Evolutionary conservation across 1,140 invertebrate genomes (phyloP), one percentile per base, ranked within the genome.

Genomic region (Listronotus oregonensis): DNA sequence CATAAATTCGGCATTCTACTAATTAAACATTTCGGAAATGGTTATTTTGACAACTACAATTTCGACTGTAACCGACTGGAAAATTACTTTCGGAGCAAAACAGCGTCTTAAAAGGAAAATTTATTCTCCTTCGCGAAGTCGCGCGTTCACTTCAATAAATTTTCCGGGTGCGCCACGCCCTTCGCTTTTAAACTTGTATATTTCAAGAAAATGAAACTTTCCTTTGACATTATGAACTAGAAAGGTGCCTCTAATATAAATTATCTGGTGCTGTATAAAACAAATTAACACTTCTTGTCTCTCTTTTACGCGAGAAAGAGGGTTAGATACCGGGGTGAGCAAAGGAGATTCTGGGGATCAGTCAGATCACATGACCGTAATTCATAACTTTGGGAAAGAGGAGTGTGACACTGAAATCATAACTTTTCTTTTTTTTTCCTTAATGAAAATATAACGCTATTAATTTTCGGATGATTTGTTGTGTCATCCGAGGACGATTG

Each of bases 221-320:
- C 71, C 72, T 73, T 73, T 75, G 73, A 75, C 73, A 75, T 73
- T 73, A 75, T 75, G 73, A 75, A 73, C 73, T 75, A 73, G 70
- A 75, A 75, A 75, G 73, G 73, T 73, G 73, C 70, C 71, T 60
- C 71, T 72, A 73, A 75, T 75, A 75, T 75, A 75, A 75, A 75
- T 75, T 75, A 75, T 75, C 72, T 66, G 60, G 44, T 61, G 52
- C 46, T 63, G 65, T 67, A 64, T 69, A 72, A 73, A 75, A 75
- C 69, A 73, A 75, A 75, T 75, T 75, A 73, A 70, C 68, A 64
- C 64, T 31, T 63, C 27, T 8, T 32, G 42, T 59, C 68, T 64
- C 54, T 51, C 34, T 37, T 37, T 37, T 37, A 37, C 8, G 34
- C 8, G 43, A 14, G 1, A 46, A n/a, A 18, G 17, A 46, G 14